A percentile compares a stretch with the other conserved stretches of the same genome.
These are phyloP conservation scores for Dinoponera quadriceps DNA, from an alignment of 1,140 invertebrate genomes.

Conservation along the genomic window DNA sequence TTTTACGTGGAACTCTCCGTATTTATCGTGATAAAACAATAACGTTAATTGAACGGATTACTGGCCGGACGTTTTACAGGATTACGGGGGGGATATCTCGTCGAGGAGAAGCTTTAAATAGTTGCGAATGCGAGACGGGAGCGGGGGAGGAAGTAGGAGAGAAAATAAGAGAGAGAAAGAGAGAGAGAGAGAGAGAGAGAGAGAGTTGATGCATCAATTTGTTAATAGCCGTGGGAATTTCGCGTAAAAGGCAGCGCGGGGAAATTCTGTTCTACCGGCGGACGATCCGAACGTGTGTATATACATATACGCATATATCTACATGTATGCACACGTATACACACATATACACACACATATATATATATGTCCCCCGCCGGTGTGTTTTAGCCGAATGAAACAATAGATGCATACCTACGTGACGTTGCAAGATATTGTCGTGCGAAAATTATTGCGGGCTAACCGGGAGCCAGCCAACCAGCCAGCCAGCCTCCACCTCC, in stretches of 20 bases:
- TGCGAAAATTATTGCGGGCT: constrained; percentile 36
- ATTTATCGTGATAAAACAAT: constrained; percentile 60
- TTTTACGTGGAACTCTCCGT: constrained; percentile 33
- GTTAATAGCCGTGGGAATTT: constrained; percentile 48
- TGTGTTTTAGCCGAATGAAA: constrained; percentile 46
- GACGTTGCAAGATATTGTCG: constrained; percentile 39
- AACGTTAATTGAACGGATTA: constrained; percentile 50
- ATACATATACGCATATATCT: too few relatives aligned
- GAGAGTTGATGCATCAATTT: constrained; percentile 46
- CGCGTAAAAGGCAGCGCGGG: constrained; percentile 31
- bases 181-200: background rate
- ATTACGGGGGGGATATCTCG: constrained; percentile 38
- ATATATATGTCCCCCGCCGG: background rate
- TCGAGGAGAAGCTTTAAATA: constrained; percentile 16
- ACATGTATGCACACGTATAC: too few relatives aligned
- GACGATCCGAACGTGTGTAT: background rate
- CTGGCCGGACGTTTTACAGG: constrained; percentile 33
- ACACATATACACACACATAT: too few relatives aligned
- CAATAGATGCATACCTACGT: constrained; percentile 33
- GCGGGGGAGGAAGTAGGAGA: background rate
- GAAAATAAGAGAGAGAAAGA: background rate
- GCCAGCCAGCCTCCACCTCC: background rate
- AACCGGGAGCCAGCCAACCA: background rate
- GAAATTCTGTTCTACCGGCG: constrained; percentile 22
- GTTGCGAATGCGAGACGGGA: background rate